These are phyloP conservation scores for Mechanitis messenoides DNA, from an alignment of 2,888 invertebrate genomes.

Conservation along the genomic window DNA sequence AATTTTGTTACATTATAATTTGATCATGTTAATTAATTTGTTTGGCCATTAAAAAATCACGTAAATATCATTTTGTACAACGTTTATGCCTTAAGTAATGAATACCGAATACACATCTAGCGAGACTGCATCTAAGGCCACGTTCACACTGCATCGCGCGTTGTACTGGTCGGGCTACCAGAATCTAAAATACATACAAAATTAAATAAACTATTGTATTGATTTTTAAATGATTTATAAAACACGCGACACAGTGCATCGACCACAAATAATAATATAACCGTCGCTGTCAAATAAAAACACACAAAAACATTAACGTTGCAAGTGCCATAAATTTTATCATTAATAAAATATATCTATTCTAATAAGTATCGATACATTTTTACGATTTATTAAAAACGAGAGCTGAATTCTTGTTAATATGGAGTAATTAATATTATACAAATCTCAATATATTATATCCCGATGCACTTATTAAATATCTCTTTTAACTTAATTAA, in stretches of 20 bases:
- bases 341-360: conserved; percentile 2
- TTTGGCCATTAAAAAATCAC: not conserved
- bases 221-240: not conserved
- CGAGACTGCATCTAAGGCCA: conserved; percentile 2
- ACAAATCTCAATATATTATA: not conserved
- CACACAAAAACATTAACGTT: conserved; percentile 17
- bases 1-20: conserved; percentile 4
- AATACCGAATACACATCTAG: conserved; percentile 1
- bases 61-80: too few species aligned
- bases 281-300: conserved; percentile 12
- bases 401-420: conserved; percentile 3
- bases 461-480: conserved; percentile 1
- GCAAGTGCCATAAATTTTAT: conserved; percentile 23
- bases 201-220: conserved; percentile 2
- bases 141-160: not conserved
- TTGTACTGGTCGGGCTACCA: not conserved
- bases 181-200: not conserved
- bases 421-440: not conserved
- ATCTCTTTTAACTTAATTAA: not conserved
- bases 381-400: not conserved
- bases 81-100: not conserved
- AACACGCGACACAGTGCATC: not conserved
- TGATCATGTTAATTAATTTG: conserved; percentile 1
- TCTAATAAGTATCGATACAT: not conserved
- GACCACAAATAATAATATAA: not conserved